Percentiles rank a stretch among this genome's conserved stretches.
Conservation (phyloP, 2,797 vertebrate species). For the Trematomus bernacchii region DNA sequence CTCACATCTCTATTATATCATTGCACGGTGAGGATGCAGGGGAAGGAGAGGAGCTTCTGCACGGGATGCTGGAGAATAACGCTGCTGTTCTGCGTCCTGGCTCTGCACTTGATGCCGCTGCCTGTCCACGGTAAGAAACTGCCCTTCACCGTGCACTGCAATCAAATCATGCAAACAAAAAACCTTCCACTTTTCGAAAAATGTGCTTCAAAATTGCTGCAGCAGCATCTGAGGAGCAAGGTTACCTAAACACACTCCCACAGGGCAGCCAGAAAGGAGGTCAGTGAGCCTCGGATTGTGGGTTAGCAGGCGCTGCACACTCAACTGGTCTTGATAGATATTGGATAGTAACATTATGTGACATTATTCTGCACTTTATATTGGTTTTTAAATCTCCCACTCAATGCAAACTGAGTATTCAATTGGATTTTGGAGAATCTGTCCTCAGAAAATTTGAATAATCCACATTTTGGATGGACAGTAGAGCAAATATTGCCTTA, state of each 20-base stretch:
- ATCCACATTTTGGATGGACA: not conserved
- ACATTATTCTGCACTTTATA: not conserved
- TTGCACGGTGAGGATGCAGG: slow-evolving; percentile 71
- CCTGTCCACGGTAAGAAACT: slow-evolving; percentile 80
- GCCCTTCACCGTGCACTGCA: slow-evolving; percentile 6
- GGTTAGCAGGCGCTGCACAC: slow-evolving; percentile 62
- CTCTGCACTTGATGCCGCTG: slow-evolving; percentile 75
- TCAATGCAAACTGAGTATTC: not conserved
- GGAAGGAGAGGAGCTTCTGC: slow-evolving; percentile 63
- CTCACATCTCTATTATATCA: slow-evolving; percentile 25
- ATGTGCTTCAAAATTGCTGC: slow-evolving; percentile 8
- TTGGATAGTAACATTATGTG: not conserved
- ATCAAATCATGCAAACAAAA: slow-evolving; percentile 11
- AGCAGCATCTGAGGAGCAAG: slow-evolving; percentile 38
- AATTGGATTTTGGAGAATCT: not conserved
- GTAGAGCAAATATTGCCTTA: not conserved
- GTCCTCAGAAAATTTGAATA: not conserved
- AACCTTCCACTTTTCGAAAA: not conserved
- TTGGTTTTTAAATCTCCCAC: not conserved
- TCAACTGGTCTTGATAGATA: not conserved
- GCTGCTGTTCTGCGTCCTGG: slow-evolving; percentile 80
- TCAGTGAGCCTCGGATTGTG: slow-evolving; percentile 73
- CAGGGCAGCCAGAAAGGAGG: slow-evolving; percentile 67
- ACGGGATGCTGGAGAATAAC: slow-evolving; percentile 78
- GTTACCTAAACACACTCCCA: slow-evolving; percentile 55